These are phyloP conservation scores for Agrochola litura DNA, from an alignment of 2,888 invertebrate genomes.

Conservation along the genomic window DNA sequence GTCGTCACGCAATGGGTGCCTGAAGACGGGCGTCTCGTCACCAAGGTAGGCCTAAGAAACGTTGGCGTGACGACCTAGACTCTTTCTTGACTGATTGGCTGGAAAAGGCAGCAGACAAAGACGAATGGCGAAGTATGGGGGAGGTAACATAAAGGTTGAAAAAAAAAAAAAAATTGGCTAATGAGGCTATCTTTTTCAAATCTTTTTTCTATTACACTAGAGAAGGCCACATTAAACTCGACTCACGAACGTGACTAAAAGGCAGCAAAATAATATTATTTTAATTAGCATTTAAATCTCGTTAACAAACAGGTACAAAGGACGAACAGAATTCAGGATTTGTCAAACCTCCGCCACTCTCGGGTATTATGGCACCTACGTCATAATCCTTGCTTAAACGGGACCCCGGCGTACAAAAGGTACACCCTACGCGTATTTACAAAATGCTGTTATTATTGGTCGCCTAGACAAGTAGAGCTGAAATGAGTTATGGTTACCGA, in stretches of 20 bases:
- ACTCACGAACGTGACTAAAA: constrained; percentile 47
- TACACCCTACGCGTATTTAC: constrained; percentile 29
- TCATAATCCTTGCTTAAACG: constrained; percentile 60
- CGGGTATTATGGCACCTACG: constrained; percentile 60
- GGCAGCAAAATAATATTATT: constrained; percentile 42
- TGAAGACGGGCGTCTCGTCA: no score
- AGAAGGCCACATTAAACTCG: constrained; percentile 19
- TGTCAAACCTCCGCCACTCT: constrained; percentile 58
- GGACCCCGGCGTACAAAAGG: constrained; percentile 38
- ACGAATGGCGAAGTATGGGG: no score
- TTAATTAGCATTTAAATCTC: constrained; percentile 60
- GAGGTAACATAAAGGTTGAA: neutral
- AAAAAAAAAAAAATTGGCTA: neutral
- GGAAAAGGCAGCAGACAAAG: no score
- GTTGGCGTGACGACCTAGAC: no score
- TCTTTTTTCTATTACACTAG: constrained; percentile 7
- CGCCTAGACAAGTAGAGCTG: neutral
- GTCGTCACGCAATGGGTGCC: no score
- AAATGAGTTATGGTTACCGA: neutral
- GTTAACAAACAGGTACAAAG: constrained; percentile 55
- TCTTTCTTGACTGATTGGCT: no score
- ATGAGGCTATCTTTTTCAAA: constrained; percentile 8
- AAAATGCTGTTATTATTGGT: constrained; percentile 5
- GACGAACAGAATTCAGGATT: constrained; percentile 59
- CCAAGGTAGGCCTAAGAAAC: no score